Evolutionary conservation across 2,113 vertebrate genomes (phyloP).

Genomic region (Desmodus rotundus): DNA sequence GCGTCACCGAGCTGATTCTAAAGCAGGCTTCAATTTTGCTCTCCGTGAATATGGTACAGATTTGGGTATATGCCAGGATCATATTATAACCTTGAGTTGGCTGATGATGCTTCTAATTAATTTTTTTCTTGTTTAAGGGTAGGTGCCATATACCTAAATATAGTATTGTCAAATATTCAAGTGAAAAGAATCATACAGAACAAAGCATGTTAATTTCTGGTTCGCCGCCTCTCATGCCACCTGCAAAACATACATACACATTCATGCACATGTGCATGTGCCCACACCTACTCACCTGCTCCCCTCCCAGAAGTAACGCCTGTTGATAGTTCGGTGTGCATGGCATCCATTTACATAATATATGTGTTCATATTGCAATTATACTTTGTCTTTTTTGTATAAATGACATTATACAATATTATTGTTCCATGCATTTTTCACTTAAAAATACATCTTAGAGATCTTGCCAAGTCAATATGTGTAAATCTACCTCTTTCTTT

Average conservation of each 20-base stretch:
- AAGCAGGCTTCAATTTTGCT: background rate
- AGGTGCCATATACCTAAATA: background rate
- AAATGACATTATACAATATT: background rate
- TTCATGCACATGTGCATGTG: background rate
- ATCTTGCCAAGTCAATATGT: constrained; percentile 34
- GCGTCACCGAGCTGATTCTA: background rate
- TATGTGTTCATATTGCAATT: background rate
- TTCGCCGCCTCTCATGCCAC: background rate
- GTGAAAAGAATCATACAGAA: background rate
- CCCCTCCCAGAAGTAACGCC: background rate
- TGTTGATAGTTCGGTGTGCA: background rate
- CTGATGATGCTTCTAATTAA: background rate
- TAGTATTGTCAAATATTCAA: background rate
- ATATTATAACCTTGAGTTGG: background rate
- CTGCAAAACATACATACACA: background rate
- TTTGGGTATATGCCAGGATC: background rate
- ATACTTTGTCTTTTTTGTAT: background rate
- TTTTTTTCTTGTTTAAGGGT: background rate
- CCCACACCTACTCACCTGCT: background rate
- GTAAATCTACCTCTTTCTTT: constrained; percentile 54
- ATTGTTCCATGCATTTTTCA: constrained; percentile 9
- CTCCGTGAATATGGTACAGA: background rate
- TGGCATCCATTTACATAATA: background rate
- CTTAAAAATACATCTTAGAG: constrained; percentile 37
- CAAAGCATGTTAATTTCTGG: background rate